Base-by-base conservation (phyloP, 1,140 invertebrate species). In the Pararge aegeria region DNA sequence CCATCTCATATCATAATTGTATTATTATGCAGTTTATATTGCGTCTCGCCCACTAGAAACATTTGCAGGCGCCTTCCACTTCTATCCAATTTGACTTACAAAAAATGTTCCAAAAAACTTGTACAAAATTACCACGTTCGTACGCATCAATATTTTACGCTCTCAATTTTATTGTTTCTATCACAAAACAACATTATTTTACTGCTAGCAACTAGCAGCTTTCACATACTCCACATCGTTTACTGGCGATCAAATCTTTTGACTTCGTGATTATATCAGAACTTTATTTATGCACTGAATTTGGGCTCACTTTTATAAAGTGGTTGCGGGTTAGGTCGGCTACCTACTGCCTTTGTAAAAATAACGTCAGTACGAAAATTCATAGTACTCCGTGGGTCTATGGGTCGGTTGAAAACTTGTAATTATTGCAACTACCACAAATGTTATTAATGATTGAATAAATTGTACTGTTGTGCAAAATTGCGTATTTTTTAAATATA, bases 91-190 rank as follows among this genome's bases (percentile, higher is more conserved):
- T 67, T 55, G 52, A 44, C 16, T 50, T 51, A 68, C 61, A 63
- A 64, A 64, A 66, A 73, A 78, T 64, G 56, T 71, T 60, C 29
- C n/a, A 71, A 80, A 72, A 83, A 83, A 74, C 70, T 75, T 66
- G 79, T 87, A 83, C 73, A 83, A 87, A 83, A 87, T 79, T 79
- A 80, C 71, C 52, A 75, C 78, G n/a, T n/a, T n/a, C n/a, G n/a
- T 68, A 82, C 67, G 68, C 70, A 75, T 72, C 67, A 63, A 72
- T 78, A 77, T 78, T n/a, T 78, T 70, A 76, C 42, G 77, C 80
- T 80, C 53, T 79, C 86, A 87, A 89, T 89, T 87, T 80, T 77
- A 89, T 89, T 89, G 83, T 82, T 77, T 66, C 72, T 89, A 89
- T 87, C 83, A 87, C 83, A 89, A 85, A 80, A 87, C 75, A 64